A percentile compares a stretch with the other conserved stretches of the same genome.
Evolutionary conservation across 2,888 invertebrate species (phyloP).

Genomic region (Nycteola revayana): DNA sequence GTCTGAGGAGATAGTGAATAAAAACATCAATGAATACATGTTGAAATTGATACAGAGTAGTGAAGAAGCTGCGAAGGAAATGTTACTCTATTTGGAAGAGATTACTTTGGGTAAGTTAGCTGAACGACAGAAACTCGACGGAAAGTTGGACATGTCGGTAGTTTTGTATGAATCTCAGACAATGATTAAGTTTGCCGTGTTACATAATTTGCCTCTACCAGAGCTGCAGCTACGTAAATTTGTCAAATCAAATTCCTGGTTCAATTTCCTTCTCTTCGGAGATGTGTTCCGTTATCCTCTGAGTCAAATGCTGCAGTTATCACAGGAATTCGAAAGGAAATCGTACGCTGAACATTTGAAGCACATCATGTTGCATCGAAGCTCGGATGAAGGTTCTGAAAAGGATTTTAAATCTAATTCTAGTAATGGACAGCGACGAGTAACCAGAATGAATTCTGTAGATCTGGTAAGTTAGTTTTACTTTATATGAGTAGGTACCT

Average conservation of each 20-base stretch:
- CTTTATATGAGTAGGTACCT: no score
- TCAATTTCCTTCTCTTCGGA: constrained; percentile 85
- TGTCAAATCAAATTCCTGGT: constrained; percentile 85
- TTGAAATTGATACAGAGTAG: constrained; percentile 65
- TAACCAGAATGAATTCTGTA: constrained; percentile 60
- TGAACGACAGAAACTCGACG: constrained; percentile 42
- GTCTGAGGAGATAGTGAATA: constrained; percentile 62
- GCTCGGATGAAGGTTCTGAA: constrained; percentile 59
- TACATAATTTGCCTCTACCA: constrained; percentile 82
- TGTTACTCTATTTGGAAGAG: constrained; percentile 68
- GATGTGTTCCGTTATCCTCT: constrained; percentile 87
- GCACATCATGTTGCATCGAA: constrained; percentile 72
- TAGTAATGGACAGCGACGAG: constrained; percentile 59
- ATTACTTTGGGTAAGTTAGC: constrained; percentile 55
- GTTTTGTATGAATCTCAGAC: constrained; percentile 82
- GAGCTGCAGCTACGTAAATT: constrained; percentile 82
- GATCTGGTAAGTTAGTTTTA: constrained; percentile 59
- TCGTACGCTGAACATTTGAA: constrained; percentile 83
- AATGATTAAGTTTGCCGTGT: constrained; percentile 82
- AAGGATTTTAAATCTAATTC: constrained; percentile 59
- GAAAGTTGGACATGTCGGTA: constrained; percentile 60
- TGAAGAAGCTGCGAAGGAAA: constrained; percentile 59
- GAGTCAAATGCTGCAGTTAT: constrained; percentile 80
- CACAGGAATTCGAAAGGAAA: constrained; percentile 80
- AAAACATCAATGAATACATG: constrained; percentile 67